Percentiles rank a stretch among this genome's conserved stretches.
phyloP scores from a whole-genome alignment of 2,888 invertebrate species.

The Elegia similella region DNA sequence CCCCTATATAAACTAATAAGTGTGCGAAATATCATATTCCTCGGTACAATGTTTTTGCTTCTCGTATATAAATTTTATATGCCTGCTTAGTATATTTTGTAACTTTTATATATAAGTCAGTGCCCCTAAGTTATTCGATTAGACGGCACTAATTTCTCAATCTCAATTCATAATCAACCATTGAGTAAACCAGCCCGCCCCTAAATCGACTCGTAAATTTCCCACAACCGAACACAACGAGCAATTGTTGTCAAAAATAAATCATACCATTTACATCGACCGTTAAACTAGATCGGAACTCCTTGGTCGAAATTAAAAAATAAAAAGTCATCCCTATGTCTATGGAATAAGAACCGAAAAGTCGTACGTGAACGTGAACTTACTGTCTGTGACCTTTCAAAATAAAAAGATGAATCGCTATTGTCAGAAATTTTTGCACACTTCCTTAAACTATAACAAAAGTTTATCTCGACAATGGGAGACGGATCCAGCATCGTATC shows the following conservation, averaged over 20 bases:
- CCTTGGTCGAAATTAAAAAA: slow-evolving; percentile 30
- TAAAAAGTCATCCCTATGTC: slow-evolving; percentile 24
- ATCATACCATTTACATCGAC: slow-evolving; percentile 65
- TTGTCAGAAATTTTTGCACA: slow-evolving; percentile 58
- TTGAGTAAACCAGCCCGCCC: slow-evolving; percentile 53
- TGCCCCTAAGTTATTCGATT: not conserved
- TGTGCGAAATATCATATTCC: too few species aligned
- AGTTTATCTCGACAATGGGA: slow-evolving; percentile 46
- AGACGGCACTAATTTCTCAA: slow-evolving; percentile 15
- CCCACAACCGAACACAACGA: slow-evolving; percentile 61
- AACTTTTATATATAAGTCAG: too few species aligned
- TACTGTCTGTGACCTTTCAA: slow-evolving; percentile 34
- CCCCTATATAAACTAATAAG: too few species aligned
- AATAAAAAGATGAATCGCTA: slow-evolving; percentile 42
- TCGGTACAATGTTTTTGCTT: too few species aligned
- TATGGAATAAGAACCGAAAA: slow-evolving; percentile 24
- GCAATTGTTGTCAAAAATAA: slow-evolving; percentile 76
- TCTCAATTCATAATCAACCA: slow-evolving; percentile 53
- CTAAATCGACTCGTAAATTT: slow-evolving; percentile 72
- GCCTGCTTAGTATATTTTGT: too few species aligned
- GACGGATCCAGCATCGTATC: slow-evolving; percentile 38
- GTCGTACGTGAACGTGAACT: slow-evolving; percentile 16
- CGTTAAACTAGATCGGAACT: slow-evolving; percentile 62
- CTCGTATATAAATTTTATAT: too few species aligned
- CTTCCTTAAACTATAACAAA: slow-evolving; percentile 63